phyloP scores from a whole-genome alignment of 1,140 invertebrate species.

The Luehdorfia chinensis region DNA sequence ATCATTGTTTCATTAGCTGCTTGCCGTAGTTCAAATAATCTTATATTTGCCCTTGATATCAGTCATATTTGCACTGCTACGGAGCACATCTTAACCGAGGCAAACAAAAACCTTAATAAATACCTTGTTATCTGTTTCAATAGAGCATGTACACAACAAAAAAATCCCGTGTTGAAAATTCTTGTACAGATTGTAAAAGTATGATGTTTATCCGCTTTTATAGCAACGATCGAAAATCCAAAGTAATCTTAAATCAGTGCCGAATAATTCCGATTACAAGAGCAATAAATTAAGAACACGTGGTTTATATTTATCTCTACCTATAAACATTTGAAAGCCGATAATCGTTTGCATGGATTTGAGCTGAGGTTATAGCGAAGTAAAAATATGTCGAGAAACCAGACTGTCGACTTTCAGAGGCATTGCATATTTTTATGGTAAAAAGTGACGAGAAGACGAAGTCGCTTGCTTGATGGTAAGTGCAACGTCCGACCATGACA shows the following conservation, averaged over 20 bases:
- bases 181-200: neutral
- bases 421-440: too few species aligned
- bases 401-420: too few species aligned
- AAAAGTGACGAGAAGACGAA: too few species aligned
- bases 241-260: neutral
- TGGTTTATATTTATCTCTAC: neutral
- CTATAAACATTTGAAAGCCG: neutral
- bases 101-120: slow-evolving; percentile 14
- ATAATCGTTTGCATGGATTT: too few species aligned
- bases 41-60: slow-evolving; percentile 16
- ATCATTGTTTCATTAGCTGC: slow-evolving; percentile 5
- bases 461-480: too few species aligned
- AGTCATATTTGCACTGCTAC: slow-evolving; percentile 8
- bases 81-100: slow-evolving; percentile 11
- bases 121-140: slow-evolving; percentile 1
- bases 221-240: neutral
- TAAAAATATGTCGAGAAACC: too few species aligned
- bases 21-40: neutral
- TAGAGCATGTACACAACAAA: slow-evolving; percentile 6
- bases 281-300: neutral
- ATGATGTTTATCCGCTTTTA: neutral
- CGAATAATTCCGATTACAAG: neutral
- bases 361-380: too few species aligned
- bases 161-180: slow-evolving; percentile 2
- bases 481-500: too few species aligned